Evolutionary conservation across 1,140 invertebrate species (phyloP).

Genomic region (Lepidurus packardi): DNA sequence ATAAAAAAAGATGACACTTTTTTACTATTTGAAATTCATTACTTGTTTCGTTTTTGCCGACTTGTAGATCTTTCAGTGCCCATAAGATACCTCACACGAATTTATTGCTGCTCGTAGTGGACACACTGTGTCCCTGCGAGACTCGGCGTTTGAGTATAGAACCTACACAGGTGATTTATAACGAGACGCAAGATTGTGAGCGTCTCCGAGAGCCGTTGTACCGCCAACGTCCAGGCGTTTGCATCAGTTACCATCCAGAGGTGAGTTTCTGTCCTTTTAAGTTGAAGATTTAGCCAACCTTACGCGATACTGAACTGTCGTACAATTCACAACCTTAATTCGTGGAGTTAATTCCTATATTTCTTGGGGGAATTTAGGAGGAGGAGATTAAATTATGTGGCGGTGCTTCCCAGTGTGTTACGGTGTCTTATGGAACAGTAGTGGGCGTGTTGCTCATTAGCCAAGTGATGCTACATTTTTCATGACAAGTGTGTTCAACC

Average conservation of each 20-base stretch:
- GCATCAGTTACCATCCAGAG: conserved; percentile 82
- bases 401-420: conserved; percentile 14
- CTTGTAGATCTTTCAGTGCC: conserved; percentile 77
- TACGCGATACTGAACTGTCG: background rate
- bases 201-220: conserved; percentile 55
- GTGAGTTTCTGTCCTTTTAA: conserved; percentile 47
- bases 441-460: conserved; percentile 2
- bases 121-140: conserved; percentile 81
- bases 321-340: conserved; percentile 2
- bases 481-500: conserved; percentile 3
- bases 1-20: too few relatives aligned
- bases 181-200: conserved; percentile 55
- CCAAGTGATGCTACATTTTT: background rate
- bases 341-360: background rate
- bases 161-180: conserved; percentile 60
- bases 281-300: background rate
- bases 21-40: background rate
- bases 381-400: conserved; percentile 68
- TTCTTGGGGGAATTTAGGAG: conserved; percentile 48
- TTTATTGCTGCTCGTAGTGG: conserved; percentile 78
- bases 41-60: conserved; percentile 38
- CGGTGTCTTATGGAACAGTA: conserved; percentile 7
- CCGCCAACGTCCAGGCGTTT: conserved; percentile 60
- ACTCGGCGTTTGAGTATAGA: conserved; percentile 73
- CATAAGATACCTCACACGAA: conserved; percentile 88